Evolutionary conservation across 2,888 invertebrate genomes (phyloP), one percentile per base, ranked within the genome.

Genomic region (Eudemis profundana): DNA sequence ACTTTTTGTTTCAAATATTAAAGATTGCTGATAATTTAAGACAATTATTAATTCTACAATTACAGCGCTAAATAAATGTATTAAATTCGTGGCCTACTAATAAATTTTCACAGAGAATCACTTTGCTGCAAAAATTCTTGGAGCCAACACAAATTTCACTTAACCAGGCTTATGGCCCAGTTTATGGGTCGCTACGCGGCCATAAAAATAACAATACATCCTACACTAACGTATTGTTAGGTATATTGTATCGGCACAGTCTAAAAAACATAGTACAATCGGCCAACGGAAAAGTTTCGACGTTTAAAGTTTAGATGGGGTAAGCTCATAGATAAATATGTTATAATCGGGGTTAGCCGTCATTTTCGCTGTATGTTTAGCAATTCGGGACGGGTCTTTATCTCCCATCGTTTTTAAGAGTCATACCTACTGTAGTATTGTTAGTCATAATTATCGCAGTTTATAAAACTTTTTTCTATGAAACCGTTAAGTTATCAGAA

Each of bases 141-240:
- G 70, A 74, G 72, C 74, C 72, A 73, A 74, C 85, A 86, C 85
- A 85, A 86, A 86, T 86, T 85, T 85, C 82, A 84, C 81, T 85
- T 83, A 83, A 79, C 74, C 73, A 73, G 75, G 78, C 83, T 81
- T 82, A 72, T 70, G 78, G 78, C 74, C 68, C 75, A 76, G 76
- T 78, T 83, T 83, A 82, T 81, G 79, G 75, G 77, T 69, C 79
- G 75, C 77, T 71, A 74, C 70, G 73, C 72, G 77, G 76, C 81
- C 76, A 83, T 84, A 81, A 83, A 83, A 81, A 79, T 79, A 82
- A 83, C 81, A 80, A 79, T 78, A 72, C 72, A 53, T 68, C 63
- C 68, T 54, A 74, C 73, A 72, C 75, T 78, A 76, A 76, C 72
- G 70, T 77, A 76, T 70, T 73, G 72, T 69, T 67, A 60, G 49